Evolutionary conservation across 1,140 invertebrate species (phyloP), one percentile per base, ranked within the genome.

Genomic region (Laupala kohalensis): DNA sequence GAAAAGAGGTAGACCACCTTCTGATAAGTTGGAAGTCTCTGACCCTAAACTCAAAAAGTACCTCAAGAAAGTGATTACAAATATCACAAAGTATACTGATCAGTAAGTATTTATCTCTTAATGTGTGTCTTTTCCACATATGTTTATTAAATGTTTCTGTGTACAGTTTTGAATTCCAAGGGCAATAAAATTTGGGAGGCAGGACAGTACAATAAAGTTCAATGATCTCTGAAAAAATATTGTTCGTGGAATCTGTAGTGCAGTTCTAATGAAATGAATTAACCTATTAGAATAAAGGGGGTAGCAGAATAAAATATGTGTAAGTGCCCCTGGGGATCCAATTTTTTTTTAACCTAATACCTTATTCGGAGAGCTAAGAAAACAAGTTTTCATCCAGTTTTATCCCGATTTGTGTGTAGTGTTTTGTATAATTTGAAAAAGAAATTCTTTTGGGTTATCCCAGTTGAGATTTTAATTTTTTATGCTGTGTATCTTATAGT

Each of bases 71-170:
- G 74, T 87, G 0, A 79, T 86, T 62, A 79, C 85, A 73, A 79
- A 84, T 71, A 83, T 86, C 5, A 79, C 86, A 19, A 82, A 83
- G 68, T 86, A 86, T 72, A 82, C 81, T 75, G 86, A 86, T 74
- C 79, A 79, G 82, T 84, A 74, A 74, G 27, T 64, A 23, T 28
- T 3, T 30, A 2, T 25, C 4, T 66, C 0, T 66, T 66, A 25
- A 19, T 64, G 63, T 13, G n/a, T 23, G 63, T 19, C 6, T 64
- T 5, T 19, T 19, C 25, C n/a, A 5, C 6, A 24, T 64, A 24
- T 5, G n/a, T n/a, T n/a, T n/a, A n/a, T n/a, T n/a, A n/a, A n/a
- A n/a, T n/a, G n/a, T n/a, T n/a, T n/a, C n/a, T n/a, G n/a, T n/a
- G n/a, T n/a, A n/a, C n/a, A n/a, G n/a, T 5, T 4, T 64, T 23